A percentile compares a stretch with the other conserved stretches of the same genome.
Conservation (phyloP, 2,113 vertebrate genomes). For the Silurus asotus region DNA sequence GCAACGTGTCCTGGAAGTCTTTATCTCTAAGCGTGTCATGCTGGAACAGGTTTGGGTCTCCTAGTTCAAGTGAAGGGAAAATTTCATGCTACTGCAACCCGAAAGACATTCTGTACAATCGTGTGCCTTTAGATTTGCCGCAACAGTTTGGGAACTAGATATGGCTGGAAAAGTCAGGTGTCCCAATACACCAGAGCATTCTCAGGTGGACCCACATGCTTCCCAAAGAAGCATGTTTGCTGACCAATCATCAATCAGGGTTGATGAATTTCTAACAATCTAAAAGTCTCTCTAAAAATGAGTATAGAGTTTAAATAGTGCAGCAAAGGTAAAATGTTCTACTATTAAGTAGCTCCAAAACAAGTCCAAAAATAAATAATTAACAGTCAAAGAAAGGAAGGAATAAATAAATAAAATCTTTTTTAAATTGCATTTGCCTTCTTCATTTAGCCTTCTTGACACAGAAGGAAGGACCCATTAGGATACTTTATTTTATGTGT, state of each 20-base stretch:
- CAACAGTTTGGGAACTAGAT: too few relatives aligned
- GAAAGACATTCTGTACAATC: too few relatives aligned
- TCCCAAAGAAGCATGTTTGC: too few relatives aligned
- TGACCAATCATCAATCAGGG: neutral
- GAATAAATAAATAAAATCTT: neutral
- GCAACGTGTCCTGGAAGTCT: too few relatives aligned
- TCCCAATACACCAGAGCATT: too few relatives aligned
- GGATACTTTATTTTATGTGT: neutral
- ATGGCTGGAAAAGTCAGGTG: too few relatives aligned
- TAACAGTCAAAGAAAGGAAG: neutral
- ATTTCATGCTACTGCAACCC: too few relatives aligned
- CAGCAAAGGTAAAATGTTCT: neutral
- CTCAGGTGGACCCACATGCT: too few relatives aligned
- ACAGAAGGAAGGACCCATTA: neutral
- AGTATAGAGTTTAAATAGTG: neutral
- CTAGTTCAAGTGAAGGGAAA: too few relatives aligned
- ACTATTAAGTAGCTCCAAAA: neutral
- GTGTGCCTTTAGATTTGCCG: too few relatives aligned
- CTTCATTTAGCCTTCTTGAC: neutral
- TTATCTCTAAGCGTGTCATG: too few relatives aligned
- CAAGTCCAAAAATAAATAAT: neutral
- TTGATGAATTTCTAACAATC: neutral
- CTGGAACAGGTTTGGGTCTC: too few relatives aligned
- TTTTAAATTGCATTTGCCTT: neutral
- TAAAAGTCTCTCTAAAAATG: neutral